Conservation (phyloP, 2,113 vertebrate species). For the Cephalopterus ornatus region DNA sequence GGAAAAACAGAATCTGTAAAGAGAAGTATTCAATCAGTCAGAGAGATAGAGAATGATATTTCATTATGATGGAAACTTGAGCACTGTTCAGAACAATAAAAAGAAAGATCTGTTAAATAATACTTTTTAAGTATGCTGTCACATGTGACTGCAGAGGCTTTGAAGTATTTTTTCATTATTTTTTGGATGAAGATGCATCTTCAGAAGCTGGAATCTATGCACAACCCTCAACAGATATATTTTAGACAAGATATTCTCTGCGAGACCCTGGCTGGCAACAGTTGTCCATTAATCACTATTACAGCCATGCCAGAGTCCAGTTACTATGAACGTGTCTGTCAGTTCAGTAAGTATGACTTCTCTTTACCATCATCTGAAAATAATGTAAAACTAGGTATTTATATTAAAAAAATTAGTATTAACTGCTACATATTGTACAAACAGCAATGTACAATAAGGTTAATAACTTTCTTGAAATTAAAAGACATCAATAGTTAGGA, state of each 20-base stretch:
- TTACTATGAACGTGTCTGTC: conserved; percentile 89
- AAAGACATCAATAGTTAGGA: neutral
- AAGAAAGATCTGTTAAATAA: neutral
- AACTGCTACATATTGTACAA: neutral
- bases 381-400: neutral
- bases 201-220: conserved; percentile 86
- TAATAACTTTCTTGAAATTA: neutral
- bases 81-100: neutral
- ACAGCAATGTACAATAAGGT: neutral
- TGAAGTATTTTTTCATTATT: conserved; percentile 57
- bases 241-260: conserved; percentile 90
- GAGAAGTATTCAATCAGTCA: neutral
- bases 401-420: neutral
- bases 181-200: conserved; percentile 89
- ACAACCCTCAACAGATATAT: conserved; percentile 90
- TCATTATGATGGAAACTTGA: neutral
- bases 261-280: conserved; percentile 90
- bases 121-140: neutral
- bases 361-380: neutral
- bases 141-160: conserved; percentile 9
- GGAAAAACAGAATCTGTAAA: neutral
- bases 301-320: conserved; percentile 95
- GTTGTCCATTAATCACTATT: conserved; percentile 93
- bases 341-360: conserved; percentile 87
- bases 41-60: neutral